Conservation (phyloP, 1,140 invertebrate genomes). For the Globodera ellingtonae region DNA sequence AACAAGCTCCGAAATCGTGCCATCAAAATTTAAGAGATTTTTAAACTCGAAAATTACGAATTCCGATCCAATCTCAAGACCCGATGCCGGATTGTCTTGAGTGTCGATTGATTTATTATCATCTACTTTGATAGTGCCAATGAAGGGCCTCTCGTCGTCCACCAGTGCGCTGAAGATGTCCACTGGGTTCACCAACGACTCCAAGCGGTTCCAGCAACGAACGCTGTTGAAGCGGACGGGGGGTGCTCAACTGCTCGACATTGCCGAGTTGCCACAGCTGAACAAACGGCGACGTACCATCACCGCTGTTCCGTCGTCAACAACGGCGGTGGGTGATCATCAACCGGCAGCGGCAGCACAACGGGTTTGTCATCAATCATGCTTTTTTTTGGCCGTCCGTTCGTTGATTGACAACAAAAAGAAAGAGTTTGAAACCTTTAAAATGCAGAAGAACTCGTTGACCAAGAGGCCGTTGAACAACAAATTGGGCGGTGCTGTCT, state of each 20-base stretch:
- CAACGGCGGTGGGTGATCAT: background rate
- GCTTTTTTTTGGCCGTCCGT: background rate
- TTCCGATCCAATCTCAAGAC: no score
- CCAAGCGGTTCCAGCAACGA: constrained; percentile 52
- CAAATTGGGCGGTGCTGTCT: background rate
- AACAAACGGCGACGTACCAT: constrained; percentile 29
- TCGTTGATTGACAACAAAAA: background rate
- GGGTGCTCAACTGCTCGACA: constrained; percentile 49
- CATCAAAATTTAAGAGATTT: no score
- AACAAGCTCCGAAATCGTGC: no score
- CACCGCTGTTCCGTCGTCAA: background rate
- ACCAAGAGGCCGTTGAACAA: constrained; percentile 11
- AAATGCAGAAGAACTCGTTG: background rate
- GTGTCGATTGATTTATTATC: background rate
- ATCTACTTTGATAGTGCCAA: constrained; percentile 33
- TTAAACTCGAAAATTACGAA: no score
- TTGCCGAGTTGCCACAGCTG: constrained; percentile 49
- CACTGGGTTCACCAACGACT: constrained; percentile 52
- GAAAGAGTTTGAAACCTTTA: background rate
- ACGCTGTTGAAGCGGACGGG: constrained; percentile 45
- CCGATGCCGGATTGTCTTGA: background rate
- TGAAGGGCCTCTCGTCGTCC: constrained; percentile 36
- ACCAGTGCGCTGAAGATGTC: constrained; percentile 49
- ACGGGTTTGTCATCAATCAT: background rate
- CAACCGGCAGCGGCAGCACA: background rate